Base-by-base conservation (phyloP, 1,140 invertebrate genomes). In the Hormaphis cornu region DNA sequence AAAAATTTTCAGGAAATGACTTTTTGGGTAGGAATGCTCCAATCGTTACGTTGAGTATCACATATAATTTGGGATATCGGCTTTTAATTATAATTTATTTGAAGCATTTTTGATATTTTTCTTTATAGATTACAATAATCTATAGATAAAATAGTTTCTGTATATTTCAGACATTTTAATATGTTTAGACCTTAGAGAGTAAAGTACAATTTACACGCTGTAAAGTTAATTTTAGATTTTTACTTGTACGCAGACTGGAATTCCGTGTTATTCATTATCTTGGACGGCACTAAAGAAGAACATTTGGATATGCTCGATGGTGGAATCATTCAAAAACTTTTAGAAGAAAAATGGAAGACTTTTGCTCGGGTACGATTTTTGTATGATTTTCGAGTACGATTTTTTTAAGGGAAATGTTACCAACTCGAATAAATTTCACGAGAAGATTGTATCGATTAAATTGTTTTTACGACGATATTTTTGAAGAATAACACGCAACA, bases 321-420 rank as follows among this genome's bases (percentile, higher is more conserved):
- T 53, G 95, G 96, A 40, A 97, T 99, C 56, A 97, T 99, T 77
- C 92, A 97, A 78, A 85, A 94, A 75, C 80, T 99, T 54, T 82
- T 99, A 16, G 95, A 97, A 80, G 96, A 99, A 81, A 99, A 99
- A 80, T 99, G 97, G 97, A 98, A 98, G 79, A 96, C 94, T 3
- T 99, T 97, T 83, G 97, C 94, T 33, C 85, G 89, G 79, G 93
- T 95, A 84, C 81, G 75, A 77, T 61, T n/a, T 48, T 42, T 50
- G 22, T 28, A 58, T 37, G 61, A 37, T 28, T 26, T 18, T 50
- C 35, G 20, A 22, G 12, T 20, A 9, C 14, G 9, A 8, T 37
- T 12, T 37, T 37, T 37, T 9, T 37, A 9, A 8, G 35, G 3
- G 3, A 37, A 37, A 37, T 37, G 16, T 58, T 26, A 18, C 16